Percentiles rank a stretch among this genome's conserved stretches.
Conservation (phyloP, 1,140 invertebrate genomes). For the Agraylea sexmaculata region DNA sequence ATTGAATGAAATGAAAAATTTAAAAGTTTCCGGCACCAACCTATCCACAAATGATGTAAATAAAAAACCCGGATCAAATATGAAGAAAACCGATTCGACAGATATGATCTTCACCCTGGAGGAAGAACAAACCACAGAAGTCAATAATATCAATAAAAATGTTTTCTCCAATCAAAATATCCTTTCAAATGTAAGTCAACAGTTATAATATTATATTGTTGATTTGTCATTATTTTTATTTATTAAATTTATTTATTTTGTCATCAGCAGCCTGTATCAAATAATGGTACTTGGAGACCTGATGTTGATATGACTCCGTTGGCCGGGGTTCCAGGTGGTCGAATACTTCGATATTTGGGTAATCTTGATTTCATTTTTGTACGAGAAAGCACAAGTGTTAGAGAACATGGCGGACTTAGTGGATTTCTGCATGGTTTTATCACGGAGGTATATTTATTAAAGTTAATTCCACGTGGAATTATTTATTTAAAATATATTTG, state of each 20-base stretch:
- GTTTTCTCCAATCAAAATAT: conserved; percentile 6
- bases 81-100: conserved; percentile 18
- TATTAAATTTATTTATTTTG: conserved; percentile 22
- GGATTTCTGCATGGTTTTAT: conserved; percentile 90
- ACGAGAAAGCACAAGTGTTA: conserved; percentile 80
- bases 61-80: background rate
- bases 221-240: conserved; percentile 1
- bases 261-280: too few relatives aligned
- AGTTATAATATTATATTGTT: background rate
- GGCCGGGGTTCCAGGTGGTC: conserved; percentile 66
- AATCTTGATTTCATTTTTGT: conserved; percentile 95
- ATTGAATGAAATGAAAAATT: background rate
- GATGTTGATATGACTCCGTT: conserved; percentile 80
- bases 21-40: conserved; percentile 5
- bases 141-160: conserved; percentile 8
- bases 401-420: conserved; percentile 83
- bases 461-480: too few relatives aligned
- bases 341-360: conserved; percentile 76
- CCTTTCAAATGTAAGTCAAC: conserved; percentile 17
- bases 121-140: conserved; percentile 42
- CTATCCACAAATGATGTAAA: background rate
- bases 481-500: background rate
- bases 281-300: conserved; percentile 56
- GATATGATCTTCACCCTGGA: conserved; percentile 64
- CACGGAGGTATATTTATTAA: conserved; percentile 52